phyloP scores from a whole-genome alignment of 2,797 vertebrate species.

The Dendrocincla tyrannina region DNA sequence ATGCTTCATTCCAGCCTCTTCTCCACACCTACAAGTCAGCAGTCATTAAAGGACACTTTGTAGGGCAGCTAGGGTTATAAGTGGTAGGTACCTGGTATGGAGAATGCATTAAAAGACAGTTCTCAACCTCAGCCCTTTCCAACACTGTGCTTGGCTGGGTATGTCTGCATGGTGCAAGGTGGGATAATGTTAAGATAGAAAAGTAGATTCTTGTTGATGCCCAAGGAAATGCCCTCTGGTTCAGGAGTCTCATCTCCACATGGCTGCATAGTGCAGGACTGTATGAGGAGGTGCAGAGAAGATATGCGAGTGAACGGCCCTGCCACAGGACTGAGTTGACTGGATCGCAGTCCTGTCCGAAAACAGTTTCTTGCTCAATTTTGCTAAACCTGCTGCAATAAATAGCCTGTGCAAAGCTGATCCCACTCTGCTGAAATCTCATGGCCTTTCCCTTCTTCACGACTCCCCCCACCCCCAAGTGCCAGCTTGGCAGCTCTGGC shows the following conservation, averaged over 20 bases:
- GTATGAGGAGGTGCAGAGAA: not conserved
- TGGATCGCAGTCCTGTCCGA: not conserved
- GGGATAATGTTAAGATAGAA: not conserved
- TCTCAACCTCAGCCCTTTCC: not conserved
- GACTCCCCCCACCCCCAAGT: not conserved
- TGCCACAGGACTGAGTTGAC: not conserved
- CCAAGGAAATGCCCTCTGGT: not conserved
- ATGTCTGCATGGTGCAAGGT: not conserved
- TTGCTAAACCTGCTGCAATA: not conserved
- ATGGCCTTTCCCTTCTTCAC: not conserved
- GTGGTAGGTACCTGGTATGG: not conserved
- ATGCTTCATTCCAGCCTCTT: not conserved
- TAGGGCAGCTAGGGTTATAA: not conserved
- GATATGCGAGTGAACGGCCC: not conserved
- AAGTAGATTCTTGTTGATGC: not conserved
- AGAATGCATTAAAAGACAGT: not conserved
- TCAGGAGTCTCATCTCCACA: not conserved
- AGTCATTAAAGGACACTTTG: not conserved
- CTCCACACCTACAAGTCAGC: not conserved
- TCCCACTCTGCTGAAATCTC: not conserved
- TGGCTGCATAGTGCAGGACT: not conserved
- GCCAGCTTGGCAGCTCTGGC: not conserved
- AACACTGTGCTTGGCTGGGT: not conserved
- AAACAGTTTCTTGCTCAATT: not conserved
- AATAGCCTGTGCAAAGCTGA: not conserved